phyloP scores from a whole-genome alignment of 2,113 vertebrate species.

The Nasalis larvatus region DNA sequence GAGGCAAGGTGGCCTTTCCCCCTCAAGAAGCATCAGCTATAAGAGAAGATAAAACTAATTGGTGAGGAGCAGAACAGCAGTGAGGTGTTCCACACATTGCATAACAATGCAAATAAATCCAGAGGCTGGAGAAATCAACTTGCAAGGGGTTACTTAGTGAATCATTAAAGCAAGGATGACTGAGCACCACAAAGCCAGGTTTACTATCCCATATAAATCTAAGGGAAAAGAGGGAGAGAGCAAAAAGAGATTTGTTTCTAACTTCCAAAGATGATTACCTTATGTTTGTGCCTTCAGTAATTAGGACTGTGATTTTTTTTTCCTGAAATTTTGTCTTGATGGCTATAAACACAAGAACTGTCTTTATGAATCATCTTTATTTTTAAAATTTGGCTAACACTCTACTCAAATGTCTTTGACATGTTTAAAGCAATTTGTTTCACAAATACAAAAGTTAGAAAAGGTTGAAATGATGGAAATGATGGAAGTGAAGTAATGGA shows the following conservation, averaged over 20 bases:
- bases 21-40: background rate
- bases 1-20: rapidly evolving
- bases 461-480: constrained; percentile 46
- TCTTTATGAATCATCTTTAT: constrained; percentile 77
- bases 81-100: background rate
- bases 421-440: constrained; percentile 79
- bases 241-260: background rate
- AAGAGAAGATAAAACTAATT: background rate
- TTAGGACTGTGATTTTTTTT: constrained; percentile 24
- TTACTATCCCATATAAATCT: background rate
- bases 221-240: background rate
- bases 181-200: too few relatives aligned
- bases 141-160: background rate
- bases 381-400: constrained; percentile 77
- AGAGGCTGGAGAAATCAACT: background rate
- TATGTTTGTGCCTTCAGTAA: constrained; percentile 38
- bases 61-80: background rate
- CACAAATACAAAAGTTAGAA: constrained; percentile 69
- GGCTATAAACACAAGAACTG: constrained; percentile 52
- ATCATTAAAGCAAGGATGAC: background rate
- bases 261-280: constrained; percentile 11
- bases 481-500: constrained; percentile 35
- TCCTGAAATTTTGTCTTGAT: constrained; percentile 40
- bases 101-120: background rate
- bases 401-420: constrained; percentile 68